Conservation (phyloP, 2,888 invertebrate species). For the Brachyptera putata region DNA sequence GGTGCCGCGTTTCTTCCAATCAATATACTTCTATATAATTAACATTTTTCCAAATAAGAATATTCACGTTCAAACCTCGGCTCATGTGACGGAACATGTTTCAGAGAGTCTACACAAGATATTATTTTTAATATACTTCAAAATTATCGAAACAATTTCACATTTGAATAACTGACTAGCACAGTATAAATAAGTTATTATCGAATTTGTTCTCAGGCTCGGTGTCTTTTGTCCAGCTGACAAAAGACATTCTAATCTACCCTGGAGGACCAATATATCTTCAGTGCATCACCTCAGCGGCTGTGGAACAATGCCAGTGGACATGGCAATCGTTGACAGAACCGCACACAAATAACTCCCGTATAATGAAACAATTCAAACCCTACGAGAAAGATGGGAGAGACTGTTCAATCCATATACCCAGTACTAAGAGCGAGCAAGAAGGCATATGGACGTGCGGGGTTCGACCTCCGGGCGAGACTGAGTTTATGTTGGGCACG, state of each 20-base stretch:
- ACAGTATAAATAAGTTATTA: background rate
- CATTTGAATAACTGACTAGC: too few species aligned
- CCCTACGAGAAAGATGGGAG: constrained; percentile 42
- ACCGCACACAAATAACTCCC: constrained; percentile 42
- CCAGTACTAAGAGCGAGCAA: constrained; percentile 42
- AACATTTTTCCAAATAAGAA: too few species aligned
- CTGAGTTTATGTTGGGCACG: constrained; percentile 43
- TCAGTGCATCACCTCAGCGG: constrained; percentile 42
- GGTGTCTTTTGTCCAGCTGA: constrained; percentile 43
- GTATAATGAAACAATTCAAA: constrained; percentile 43
- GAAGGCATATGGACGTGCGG: constrained; percentile 46
- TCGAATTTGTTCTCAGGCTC: constrained; percentile 38
- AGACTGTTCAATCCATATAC: constrained; percentile 43
- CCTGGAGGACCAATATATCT: constrained; percentile 42
- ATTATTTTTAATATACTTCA: too few species aligned
- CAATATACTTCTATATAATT: too few species aligned
- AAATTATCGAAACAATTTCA: too few species aligned
- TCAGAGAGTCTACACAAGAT: too few species aligned
- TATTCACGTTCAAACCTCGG: too few species aligned
- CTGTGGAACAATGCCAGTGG: constrained; percentile 45
- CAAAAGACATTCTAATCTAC: constrained; percentile 43
- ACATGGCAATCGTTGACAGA: constrained; percentile 40
- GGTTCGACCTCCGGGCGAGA: constrained; percentile 40
- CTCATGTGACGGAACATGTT: too few species aligned
- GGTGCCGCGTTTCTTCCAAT: too few species aligned